Evolutionary conservation across 2,888 invertebrate genomes (phyloP).

Genomic region (Lumbricus terrestris): DNA sequence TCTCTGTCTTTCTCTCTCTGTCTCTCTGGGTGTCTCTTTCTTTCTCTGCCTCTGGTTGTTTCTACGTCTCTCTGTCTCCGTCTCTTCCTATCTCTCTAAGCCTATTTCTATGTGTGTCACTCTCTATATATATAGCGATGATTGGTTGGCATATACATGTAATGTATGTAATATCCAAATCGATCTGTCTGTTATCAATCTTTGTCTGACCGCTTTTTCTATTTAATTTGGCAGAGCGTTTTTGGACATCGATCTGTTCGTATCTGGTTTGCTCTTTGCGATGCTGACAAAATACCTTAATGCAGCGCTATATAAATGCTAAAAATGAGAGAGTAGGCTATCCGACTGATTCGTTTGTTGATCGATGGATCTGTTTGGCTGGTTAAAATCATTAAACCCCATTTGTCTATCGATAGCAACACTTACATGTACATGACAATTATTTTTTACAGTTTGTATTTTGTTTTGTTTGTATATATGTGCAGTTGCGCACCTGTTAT

Average conservation of each 20-base stretch:
- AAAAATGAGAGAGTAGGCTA: background rate
- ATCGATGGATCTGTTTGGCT: background rate
- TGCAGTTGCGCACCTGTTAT: no score
- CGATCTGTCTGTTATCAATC: background rate
- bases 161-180: background rate
- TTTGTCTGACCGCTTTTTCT: background rate
- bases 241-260: background rate
- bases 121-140: no score
- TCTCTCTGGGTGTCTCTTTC: background rate
- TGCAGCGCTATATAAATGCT: background rate
- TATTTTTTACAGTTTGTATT: no score
- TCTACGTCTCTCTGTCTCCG: background rate
- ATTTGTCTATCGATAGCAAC: no score
- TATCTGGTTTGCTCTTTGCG: background rate
- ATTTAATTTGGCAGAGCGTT: background rate
- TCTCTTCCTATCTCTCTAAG: background rate
- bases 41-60: no score
- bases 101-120: background rate
- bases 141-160: no score
- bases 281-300: background rate
- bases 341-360: background rate
- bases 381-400: no score
- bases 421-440: no score
- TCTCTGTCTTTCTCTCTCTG: background rate
- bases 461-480: no score